Conservation (phyloP, 1,140 invertebrate genomes). For the Spodoptera frugiperda region DNA sequence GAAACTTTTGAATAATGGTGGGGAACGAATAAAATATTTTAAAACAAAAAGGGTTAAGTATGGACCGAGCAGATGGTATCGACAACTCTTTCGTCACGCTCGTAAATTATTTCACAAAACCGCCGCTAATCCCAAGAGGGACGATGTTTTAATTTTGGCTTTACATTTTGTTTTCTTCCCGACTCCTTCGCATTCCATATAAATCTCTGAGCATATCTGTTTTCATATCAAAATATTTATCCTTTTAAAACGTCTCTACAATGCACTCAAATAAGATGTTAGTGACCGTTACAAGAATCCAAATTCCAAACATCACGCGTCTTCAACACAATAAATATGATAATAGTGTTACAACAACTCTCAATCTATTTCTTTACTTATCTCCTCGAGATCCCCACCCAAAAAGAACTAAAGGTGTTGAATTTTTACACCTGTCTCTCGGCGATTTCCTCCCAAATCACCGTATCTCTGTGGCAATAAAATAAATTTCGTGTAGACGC, state of each 20-base stretch:
- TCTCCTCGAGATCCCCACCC: conserved; percentile 67
- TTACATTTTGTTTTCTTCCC: conserved; percentile 71
- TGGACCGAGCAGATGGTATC: conserved; percentile 81
- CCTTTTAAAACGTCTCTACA: conserved; percentile 62
- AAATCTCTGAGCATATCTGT: conserved; percentile 71
- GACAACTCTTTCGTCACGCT: conserved; percentile 81
- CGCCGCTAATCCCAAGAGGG: conserved; percentile 79
- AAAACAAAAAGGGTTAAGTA: conserved; percentile 84
- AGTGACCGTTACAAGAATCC: conserved; percentile 60
- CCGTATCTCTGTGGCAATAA: conserved; percentile 83
- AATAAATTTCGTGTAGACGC: conserved; percentile 84
- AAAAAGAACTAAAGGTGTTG: conserved; percentile 81
- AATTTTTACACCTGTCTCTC: conserved; percentile 84
- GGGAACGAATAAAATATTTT: conserved; percentile 72
- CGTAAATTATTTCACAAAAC: conserved; percentile 84
- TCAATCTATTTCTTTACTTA: conserved; percentile 80
- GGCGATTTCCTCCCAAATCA: conserved; percentile 81
- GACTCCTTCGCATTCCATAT: conserved; percentile 70
- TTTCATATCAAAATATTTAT: conserved; percentile 69
- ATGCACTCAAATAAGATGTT: conserved; percentile 66
- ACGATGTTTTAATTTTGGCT: conserved; percentile 82
- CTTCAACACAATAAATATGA: conserved; percentile 72
- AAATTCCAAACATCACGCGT: conserved; percentile 63
- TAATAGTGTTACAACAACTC: conserved; percentile 71
- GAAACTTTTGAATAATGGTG: conserved; percentile 83